Percentiles rank a stretch among this genome's conserved stretches.
These are phyloP conservation scores for Phalacrocorax pelagicus DNA, from an alignment of 2,113 vertebrate genomes.

Conservation along the genomic window DNA sequence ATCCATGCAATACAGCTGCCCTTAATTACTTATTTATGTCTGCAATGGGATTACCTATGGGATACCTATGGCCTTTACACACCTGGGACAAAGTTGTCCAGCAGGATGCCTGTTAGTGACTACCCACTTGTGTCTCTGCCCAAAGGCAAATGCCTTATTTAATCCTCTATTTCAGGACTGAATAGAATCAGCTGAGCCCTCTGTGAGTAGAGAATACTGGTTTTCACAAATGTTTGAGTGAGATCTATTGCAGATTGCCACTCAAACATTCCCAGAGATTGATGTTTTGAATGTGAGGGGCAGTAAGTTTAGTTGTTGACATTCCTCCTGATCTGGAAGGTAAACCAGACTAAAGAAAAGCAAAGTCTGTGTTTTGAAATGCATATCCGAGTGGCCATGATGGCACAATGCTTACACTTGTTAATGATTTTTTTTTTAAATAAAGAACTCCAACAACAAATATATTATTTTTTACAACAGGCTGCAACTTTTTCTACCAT, in stretches of 20 bases:
- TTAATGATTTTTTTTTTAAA: not conserved
- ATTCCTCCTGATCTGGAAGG: not conserved
- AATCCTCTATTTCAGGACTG: not conserved
- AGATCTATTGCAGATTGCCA: not conserved
- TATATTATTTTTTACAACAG: not conserved
- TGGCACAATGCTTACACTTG: not conserved
- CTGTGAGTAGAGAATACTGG: not conserved
- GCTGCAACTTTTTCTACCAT: not conserved
- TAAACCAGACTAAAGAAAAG: not conserved
- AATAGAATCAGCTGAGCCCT: not conserved
- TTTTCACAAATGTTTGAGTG: not conserved
- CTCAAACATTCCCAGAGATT: not conserved
- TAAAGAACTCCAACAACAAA: not conserved
- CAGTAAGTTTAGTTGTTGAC: not conserved
- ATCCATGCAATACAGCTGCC: not conserved
- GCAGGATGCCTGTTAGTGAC: not conserved
- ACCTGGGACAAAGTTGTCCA: not conserved
- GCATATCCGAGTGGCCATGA: fast-evolving
- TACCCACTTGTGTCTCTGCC: not conserved
- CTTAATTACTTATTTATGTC: not conserved
- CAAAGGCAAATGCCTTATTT: not conserved
- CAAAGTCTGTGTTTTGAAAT: not conserved
- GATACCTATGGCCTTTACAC: not conserved
- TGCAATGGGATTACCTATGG: not conserved
- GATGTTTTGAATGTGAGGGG: not conserved